Percentiles rank a stretch among this genome's conserved stretches.
phyloP scores from a whole-genome alignment of 2,888 invertebrate species.

The Oithona nana region DNA sequence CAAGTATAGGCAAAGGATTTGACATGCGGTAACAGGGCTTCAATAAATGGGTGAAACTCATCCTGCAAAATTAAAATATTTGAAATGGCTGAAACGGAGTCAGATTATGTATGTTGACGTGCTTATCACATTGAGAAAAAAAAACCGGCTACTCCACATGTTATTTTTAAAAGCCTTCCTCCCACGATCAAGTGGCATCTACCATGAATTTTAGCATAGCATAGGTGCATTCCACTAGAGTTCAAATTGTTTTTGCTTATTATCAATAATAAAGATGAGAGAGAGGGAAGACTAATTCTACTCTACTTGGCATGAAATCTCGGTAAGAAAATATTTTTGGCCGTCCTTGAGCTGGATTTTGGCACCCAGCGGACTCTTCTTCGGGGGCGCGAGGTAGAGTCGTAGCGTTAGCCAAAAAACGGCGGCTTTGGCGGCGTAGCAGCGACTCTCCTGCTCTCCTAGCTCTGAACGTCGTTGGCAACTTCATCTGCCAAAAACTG shows the following conservation, averaged over 20 bases:
- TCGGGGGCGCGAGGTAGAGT: neutral
- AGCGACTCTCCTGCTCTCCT: neutral
- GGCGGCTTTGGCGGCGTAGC: neutral
- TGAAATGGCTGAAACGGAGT: too few relatives aligned
- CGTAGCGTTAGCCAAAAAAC: neutral
- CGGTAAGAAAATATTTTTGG: neutral
- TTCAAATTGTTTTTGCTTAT: too few relatives aligned
- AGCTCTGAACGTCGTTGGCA: neutral
- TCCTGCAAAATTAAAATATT: slow-evolving; percentile 43
- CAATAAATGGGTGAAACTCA: slow-evolving; percentile 99
- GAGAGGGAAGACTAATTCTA: too few relatives aligned
- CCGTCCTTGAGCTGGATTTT: neutral
- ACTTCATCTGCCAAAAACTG: neutral
- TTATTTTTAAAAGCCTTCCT: too few relatives aligned
- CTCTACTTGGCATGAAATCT: too few relatives aligned
- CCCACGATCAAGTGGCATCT: too few relatives aligned
- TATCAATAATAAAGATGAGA: too few relatives aligned
- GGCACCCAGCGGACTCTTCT: neutral
- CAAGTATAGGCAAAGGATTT: slow-evolving; percentile 99
- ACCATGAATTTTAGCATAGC: too few relatives aligned
- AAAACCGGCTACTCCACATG: too few relatives aligned
- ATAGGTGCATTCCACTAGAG: too few relatives aligned
- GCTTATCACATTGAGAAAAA: too few relatives aligned
- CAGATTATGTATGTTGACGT: too few relatives aligned
- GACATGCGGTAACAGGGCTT: slow-evolving; percentile 98